Percentiles rank a stretch among this genome's conserved stretches.
These are phyloP conservation scores for Julus scanicus DNA, from an alignment of 2,888 invertebrate species.

Conservation along the genomic window DNA sequence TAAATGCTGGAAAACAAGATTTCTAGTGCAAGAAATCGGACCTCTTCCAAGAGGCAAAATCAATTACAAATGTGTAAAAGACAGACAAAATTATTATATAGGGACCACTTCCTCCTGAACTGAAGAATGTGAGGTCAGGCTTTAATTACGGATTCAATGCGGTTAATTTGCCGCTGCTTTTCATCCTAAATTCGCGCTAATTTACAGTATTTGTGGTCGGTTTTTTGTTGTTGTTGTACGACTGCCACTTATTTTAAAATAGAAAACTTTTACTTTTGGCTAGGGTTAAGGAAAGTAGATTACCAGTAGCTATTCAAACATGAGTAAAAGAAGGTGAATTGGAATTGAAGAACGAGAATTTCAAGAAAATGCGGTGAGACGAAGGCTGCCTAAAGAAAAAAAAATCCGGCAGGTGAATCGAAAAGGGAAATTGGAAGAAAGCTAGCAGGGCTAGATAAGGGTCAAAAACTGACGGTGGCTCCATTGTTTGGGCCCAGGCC, in stretches of 20 bases:
- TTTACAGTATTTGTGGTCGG: neutral
- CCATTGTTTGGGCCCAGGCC: conserved; percentile 35
- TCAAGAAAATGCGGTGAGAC: neutral
- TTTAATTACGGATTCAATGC: conserved; percentile 29
- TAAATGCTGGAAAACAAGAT: neutral
- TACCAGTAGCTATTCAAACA: conserved; percentile 3
- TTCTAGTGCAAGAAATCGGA: neutral
- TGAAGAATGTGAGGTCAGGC: neutral
- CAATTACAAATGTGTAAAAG: neutral
- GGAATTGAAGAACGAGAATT: conserved; percentile 35
- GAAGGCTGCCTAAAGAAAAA: neutral
- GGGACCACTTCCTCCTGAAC: neutral
- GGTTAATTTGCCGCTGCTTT: neutral
- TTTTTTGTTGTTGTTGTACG: neutral
- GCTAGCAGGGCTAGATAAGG: neutral
- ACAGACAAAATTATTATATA: neutral
- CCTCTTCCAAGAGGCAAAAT: neutral
- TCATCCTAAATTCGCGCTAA: neutral
- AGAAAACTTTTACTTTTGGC: conserved; percentile 2
- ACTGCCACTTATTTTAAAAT: neutral
- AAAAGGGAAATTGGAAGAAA: conserved; percentile 35
- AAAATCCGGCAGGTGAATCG: neutral
- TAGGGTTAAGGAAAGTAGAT: neutral
- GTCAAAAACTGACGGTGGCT: conserved; percentile 39
- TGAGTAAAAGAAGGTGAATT: neutral